Evolutionary conservation across 2,113 vertebrate species (phyloP).

Genomic region (Lagopus muta): DNA sequence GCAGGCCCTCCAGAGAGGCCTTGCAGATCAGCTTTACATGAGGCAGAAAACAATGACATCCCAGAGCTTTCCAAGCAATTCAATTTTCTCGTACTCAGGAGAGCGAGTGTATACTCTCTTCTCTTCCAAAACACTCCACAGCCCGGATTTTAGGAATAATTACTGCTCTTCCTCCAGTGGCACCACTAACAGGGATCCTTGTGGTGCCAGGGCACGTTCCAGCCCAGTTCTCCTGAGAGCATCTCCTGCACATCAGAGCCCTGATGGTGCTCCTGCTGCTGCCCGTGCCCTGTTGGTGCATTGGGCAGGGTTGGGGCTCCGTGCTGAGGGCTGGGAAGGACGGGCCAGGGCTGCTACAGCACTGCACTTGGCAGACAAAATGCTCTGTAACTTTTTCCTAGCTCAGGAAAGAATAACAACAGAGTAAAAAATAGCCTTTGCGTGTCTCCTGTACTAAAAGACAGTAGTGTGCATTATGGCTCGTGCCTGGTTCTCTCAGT

Average conservation of each 20-base stretch:
- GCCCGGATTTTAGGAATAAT: constrained; percentile 14
- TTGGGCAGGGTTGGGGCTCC: background rate
- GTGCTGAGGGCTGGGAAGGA: background rate
- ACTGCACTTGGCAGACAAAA: constrained; percentile 40
- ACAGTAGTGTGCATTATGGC: constrained; percentile 53
- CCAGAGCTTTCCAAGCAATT: background rate
- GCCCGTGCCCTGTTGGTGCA: background rate
- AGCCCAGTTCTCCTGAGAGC: constrained; percentile 1
- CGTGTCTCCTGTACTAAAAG: constrained; percentile 42
- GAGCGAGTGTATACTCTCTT: rapidly evolving
- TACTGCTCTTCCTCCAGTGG: constrained; percentile 20
- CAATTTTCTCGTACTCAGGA: rapidly evolving
- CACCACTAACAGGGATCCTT: background rate
- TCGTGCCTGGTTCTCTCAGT: background rate
- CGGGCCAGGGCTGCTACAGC: background rate
- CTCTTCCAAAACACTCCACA: background rate
- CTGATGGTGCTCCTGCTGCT: background rate
- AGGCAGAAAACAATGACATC: background rate
- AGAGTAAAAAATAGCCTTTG: constrained; percentile 38
- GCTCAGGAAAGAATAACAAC: constrained; percentile 28
- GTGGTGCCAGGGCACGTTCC: background rate
- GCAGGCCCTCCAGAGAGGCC: background rate
- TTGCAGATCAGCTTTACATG: background rate
- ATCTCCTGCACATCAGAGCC: background rate
- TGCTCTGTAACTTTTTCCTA: constrained; percentile 28